These are phyloP conservation scores for Drosophila melanogaster DNA, from an alignment of 1,140 invertebrate species.

Conservation along the genomic window Release_6_plus_ISO1_MT NC_004354.4:1002001-1002500, in stretches of 20 bases:
- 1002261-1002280: too few species aligned
- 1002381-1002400: background rate
- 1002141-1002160: conserved; percentile 32
- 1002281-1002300: too few species aligned
- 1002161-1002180: conserved; percentile 12
- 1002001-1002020: conserved; percentile 22
- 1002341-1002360: background rate
- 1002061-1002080: background rate
- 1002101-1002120: conserved; percentile 30
- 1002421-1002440: conserved; percentile 6
- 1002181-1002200: conserved; percentile 1
- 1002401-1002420: background rate
- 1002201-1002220: conserved; percentile 5
- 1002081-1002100: background rate
- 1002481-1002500: background rate
- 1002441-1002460: background rate
- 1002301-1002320: too few species aligned
- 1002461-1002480: conserved; percentile 1
- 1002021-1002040: background rate
- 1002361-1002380: background rate
- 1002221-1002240: conserved; percentile 30
- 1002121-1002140: conserved; percentile 67
- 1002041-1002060: conserved; percentile 18
- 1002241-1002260: conserved; percentile 17
- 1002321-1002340: background rate